Conservation (phyloP, 2,888 invertebrate genomes). For the Leptopilina myrica region DNA sequence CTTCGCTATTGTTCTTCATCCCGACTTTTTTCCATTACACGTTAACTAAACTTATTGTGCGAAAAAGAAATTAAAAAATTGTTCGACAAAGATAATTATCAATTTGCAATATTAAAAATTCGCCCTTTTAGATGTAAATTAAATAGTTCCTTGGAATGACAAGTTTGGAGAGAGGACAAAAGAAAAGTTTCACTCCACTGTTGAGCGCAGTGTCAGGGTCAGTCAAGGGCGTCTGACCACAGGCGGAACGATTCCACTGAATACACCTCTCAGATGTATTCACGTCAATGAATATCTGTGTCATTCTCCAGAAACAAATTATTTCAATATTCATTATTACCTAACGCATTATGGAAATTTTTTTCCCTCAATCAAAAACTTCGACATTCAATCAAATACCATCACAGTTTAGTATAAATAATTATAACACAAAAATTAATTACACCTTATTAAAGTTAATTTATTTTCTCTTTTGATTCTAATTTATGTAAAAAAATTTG, state of each 20-base stretch:
- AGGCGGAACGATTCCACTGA: constrained; percentile 58
- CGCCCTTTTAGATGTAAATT: too few species aligned
- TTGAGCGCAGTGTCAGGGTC: constrained; percentile 12
- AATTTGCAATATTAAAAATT: too few species aligned
- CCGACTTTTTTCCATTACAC: neutral
- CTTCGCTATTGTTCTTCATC: neutral
- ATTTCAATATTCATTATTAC: neutral
- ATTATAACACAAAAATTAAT: too few species aligned
- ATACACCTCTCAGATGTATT: constrained; percentile 11
- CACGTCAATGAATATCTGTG: neutral
- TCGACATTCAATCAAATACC: too few species aligned
- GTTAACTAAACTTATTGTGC: neutral
- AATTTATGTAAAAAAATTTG: too few species aligned
- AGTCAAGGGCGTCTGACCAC: constrained; percentile 55
- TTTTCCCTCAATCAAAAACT: too few species aligned
- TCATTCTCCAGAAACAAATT: neutral
- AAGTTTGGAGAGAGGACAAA: neutral
- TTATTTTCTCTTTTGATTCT: too few species aligned
- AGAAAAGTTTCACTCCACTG: constrained; percentile 13
- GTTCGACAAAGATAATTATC: too few species aligned
- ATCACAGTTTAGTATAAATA: too few species aligned
- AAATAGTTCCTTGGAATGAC: neutral
- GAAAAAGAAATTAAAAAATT: neutral
- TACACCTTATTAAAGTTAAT: too few species aligned
- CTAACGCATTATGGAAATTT: too few species aligned